A percentile compares a stretch with the other conserved stretches of the same genome.
These are phyloP conservation scores for Drosophila melanica DNA, from an alignment of 1,140 invertebrate genomes.

Conservation along the genomic window DNA sequence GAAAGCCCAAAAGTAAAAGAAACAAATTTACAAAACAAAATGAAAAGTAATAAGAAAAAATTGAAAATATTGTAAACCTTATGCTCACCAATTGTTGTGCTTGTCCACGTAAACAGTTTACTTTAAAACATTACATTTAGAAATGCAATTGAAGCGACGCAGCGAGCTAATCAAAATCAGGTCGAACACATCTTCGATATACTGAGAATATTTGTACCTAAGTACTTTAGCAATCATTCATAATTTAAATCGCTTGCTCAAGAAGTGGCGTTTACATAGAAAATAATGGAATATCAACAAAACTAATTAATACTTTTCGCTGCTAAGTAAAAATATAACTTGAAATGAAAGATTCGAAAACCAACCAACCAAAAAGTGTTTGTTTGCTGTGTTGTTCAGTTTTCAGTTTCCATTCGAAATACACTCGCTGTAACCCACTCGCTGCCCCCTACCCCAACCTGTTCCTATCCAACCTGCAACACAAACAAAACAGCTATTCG, in stretches of 20 bases:
- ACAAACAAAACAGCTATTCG: conserved; percentile 29
- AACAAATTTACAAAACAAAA: conserved; percentile 6
- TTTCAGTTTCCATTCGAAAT: conserved; percentile 50
- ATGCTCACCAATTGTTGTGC: conserved; percentile 81
- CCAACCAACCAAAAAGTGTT: conserved; percentile 64
- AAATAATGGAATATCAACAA: conserved; percentile 46
- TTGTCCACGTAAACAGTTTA: conserved; percentile 60
- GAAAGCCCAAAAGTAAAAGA: background rate
- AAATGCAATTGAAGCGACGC: conserved; percentile 24
- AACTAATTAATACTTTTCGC: conserved; percentile 26
- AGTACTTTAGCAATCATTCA: conserved; percentile 58
- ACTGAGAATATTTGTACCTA: conserved; percentile 60
- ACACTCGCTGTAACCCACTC: conserved; percentile 20
- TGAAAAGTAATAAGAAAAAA: conserved; percentile 13
- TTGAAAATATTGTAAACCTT: conserved; percentile 73
- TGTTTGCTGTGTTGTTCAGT: conserved; percentile 73
- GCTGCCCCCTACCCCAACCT: background rate
- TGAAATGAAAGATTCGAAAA: conserved; percentile 66
- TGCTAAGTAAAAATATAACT: conserved; percentile 53
- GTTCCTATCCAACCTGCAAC: conserved; percentile 23
- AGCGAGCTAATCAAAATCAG: conserved; percentile 23
- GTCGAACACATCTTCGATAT: conserved; percentile 37
- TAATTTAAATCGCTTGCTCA: conserved; percentile 23
- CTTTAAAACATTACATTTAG: conserved; percentile 47
- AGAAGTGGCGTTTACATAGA: conserved; percentile 37